Evolutionary conservation across 2,113 vertebrate genomes (phyloP), one percentile per base, ranked within the genome.

Genomic region (Alosa alosa): DNA sequence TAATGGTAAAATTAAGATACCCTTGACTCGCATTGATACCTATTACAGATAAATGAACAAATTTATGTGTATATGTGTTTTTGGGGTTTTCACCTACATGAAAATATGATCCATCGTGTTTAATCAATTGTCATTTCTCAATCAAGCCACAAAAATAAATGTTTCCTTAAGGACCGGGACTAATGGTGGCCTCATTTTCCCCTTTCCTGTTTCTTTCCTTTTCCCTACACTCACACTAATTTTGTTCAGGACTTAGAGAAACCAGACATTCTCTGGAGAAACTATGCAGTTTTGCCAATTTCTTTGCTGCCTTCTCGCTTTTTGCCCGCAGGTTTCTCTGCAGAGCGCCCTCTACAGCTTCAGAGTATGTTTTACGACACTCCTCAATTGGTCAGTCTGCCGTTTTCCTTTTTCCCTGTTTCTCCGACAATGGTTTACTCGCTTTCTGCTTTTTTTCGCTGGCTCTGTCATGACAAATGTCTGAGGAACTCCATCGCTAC

Each of bases 91-190:
- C 72, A 78, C 72, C 72, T 39, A 78, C 25, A 78, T 41, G 11
- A 39, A 78, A 78, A 78, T 78, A 41, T 4, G 11, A 78, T 39
- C 72, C 36, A 39, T 78, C 84, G 81, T 31, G 49, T 81, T 85
- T 81, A 36, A 55, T 85, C 41, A 46, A 81, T 18, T 45, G 47
- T 81, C 46, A 81, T 57, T 85, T 81, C 72, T 81, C 75, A 83
- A 60, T 55, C 18, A 49, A 50, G 39, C 17, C 39, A 25, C 60
- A 68, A 6, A 81, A 85, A 85, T 85, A 85, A 85, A 85, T 81
- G 75, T 85, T 81, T 39, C 72, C 31, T 41, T 72, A 72, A 72
- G 64, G 64, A 31, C 72, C 39, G 10, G 41, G 31, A 6, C 4
- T 78, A 3, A 36, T 31, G 25, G 25, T 75, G 68, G n/a, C 22